These are phyloP conservation scores for Drosophila crucigera DNA, from an alignment of 2,888 invertebrate genomes.

Conservation along the genomic window DNA sequence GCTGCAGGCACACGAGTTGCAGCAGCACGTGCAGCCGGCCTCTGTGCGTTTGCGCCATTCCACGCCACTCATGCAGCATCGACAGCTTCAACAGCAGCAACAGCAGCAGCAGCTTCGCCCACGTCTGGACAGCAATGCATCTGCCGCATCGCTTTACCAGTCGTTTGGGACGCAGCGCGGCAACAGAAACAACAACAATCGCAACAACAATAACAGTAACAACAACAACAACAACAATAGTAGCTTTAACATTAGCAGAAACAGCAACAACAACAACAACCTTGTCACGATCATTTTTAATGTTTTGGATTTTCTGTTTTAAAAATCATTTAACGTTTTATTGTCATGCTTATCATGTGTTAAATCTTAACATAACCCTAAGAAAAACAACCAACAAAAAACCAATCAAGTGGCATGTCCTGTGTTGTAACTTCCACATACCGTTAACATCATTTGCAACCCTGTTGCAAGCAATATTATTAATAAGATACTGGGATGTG, in stretches of 20 bases:
- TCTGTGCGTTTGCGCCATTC: conserved; percentile 80
- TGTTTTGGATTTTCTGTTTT: conserved; percentile 85
- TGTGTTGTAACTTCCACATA: conserved; percentile 39
- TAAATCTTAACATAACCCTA: conserved; percentile 13
- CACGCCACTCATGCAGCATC: conserved; percentile 73
- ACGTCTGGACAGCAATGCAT: conserved; percentile 51
- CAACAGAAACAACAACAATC: conserved; percentile 46
- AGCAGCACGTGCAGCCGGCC: conserved; percentile 67
- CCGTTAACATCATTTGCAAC: conserved; percentile 3
- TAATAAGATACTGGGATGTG: conserved; percentile 1
- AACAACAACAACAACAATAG: conserved; percentile 59
- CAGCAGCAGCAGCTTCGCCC: conserved; percentile 54
- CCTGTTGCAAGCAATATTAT: conserved; percentile 4
- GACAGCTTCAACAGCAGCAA: conserved; percentile 44
- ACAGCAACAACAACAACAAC: conserved; percentile 69
- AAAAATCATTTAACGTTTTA: conserved; percentile 34
- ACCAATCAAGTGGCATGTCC: conserved; percentile 46
- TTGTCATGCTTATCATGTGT: conserved; percentile 34
- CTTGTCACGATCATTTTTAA: conserved; percentile 85
- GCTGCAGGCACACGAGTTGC: conserved; percentile 53
- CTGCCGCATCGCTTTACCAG: conserved; percentile 64
- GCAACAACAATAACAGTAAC: conserved; percentile 32
- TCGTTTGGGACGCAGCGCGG: conserved; percentile 60
- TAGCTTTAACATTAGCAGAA: conserved; percentile 56
- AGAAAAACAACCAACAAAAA: not conserved